Percentiles rank a stretch among this genome's conserved stretches.
phyloP scores from a whole-genome alignment of 2,797 vertebrate genomes.

The Chiroxiphia lanceolata region DNA sequence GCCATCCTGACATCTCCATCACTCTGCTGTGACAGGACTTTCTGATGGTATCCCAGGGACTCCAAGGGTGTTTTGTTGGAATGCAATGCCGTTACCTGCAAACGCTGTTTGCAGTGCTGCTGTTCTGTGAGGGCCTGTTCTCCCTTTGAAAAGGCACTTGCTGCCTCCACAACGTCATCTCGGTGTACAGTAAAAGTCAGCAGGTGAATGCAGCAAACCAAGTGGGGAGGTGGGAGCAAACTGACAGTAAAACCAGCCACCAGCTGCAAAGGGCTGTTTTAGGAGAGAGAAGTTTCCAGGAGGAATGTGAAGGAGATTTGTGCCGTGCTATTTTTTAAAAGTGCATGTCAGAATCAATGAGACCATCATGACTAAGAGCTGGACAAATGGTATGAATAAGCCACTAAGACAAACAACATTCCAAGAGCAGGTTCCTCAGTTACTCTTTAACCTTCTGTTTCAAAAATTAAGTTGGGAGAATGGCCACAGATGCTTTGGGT shows the following conservation, averaged over 20 bases:
- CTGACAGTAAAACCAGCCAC: neutral
- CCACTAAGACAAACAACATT: neutral
- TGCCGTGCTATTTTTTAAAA: neutral
- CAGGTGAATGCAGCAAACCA: neutral
- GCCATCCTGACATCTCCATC: neutral
- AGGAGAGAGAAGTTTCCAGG: neutral
- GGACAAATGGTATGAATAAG: slow-evolving; percentile 23
- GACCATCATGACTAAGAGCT: slow-evolving; percentile 19
- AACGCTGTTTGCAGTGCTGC: neutral
- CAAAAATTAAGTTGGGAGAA: neutral
- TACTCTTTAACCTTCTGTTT: neutral
- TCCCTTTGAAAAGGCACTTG: neutral
- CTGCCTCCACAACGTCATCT: neutral
- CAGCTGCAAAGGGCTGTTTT: neutral
- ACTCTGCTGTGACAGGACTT: neutral
- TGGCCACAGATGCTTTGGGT: neutral
- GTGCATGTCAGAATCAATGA: neutral
- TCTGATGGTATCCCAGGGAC: neutral
- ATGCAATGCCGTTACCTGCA: neutral
- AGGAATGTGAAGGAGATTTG: neutral
- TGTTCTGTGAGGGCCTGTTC: neutral
- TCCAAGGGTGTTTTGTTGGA: neutral
- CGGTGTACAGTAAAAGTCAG: neutral
- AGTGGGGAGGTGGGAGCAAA: neutral
- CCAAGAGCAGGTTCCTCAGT: neutral